These are phyloP conservation scores for Drosophila lowei DNA, from an alignment of 1,140 invertebrate species.

Conservation along the genomic window DNA sequence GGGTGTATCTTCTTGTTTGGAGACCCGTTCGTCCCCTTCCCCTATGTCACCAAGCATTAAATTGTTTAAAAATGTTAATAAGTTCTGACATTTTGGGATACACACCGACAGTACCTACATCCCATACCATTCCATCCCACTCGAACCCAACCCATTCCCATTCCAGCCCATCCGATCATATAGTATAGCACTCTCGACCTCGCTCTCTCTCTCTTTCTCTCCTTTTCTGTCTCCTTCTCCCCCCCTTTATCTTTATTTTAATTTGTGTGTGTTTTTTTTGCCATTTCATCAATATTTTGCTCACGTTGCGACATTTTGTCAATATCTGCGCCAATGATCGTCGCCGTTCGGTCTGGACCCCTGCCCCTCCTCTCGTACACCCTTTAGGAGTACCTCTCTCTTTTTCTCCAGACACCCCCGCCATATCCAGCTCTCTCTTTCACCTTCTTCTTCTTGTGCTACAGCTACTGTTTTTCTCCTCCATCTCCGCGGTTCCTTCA, in stretches of 20 bases:
- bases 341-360: constrained; percentile 43
- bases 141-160: constrained; percentile 21
- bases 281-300: constrained; percentile 79
- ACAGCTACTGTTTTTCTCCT: constrained; percentile 3
- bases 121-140: constrained; percentile 9
- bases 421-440: not conserved
- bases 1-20: not conserved
- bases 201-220: not conserved
- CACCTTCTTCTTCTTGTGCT: not conserved
- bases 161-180: constrained; percentile 5
- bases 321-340: constrained; percentile 81
- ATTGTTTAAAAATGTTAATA: constrained; percentile 68
- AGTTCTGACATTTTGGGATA: constrained; percentile 54
- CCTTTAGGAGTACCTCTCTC: not conserved
- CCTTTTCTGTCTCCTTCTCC: constrained; percentile 8
- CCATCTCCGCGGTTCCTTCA: constrained; percentile 4
- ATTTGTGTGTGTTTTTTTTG: constrained; percentile 47
- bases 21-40: constrained; percentile 5
- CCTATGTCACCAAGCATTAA: not conserved
- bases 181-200: constrained; percentile 29
- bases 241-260: not conserved
- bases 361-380: constrained; percentile 13
- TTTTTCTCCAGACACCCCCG: not conserved
- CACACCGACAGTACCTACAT: constrained; percentile 23
- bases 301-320: constrained; percentile 82